These are phyloP conservation scores for Dasyprocta punctata DNA, from an alignment of 2,113 vertebrate species.

Conservation along the genomic window DNA sequence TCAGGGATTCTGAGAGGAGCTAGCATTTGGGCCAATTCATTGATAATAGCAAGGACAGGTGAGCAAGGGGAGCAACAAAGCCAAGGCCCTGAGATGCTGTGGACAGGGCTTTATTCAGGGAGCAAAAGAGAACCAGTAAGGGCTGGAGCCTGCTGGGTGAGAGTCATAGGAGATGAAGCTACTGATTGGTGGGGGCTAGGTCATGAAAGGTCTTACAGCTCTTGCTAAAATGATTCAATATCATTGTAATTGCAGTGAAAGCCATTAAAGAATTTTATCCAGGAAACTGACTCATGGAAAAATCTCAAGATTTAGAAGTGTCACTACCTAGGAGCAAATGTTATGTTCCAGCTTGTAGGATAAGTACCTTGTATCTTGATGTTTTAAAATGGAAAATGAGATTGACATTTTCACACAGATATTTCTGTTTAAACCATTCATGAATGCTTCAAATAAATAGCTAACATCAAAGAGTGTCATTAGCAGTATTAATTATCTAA, in stretches of 20 bases:
- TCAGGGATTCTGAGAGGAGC: neutral
- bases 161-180: neutral
- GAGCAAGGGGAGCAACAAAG: neutral
- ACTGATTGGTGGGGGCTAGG: neutral
- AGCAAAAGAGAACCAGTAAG: neutral
- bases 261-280: conserved; percentile 1
- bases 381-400: conserved; percentile 70
- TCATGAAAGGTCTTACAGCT: neutral
- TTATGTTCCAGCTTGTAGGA: conserved; percentile 6
- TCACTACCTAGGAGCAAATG: neutral
- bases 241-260: neutral
- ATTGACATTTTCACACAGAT: conserved; percentile 65
- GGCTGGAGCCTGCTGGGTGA: neutral
- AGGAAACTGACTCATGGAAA: neutral
- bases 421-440: conserved; percentile 71
- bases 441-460: conserved; percentile 79
- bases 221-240: neutral
- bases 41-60: neutral
- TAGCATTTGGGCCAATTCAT: neutral
- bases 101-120: neutral
- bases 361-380: conserved; percentile 53
- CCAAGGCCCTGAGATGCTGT: neutral
- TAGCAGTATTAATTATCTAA: conserved; percentile 80
- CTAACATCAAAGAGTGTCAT: conserved; percentile 76
- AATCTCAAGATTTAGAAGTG: neutral